These are phyloP conservation scores for Apodemus speciosus DNA, from an alignment of 2,113 vertebrate genomes.

Conservation along the genomic window DNA sequence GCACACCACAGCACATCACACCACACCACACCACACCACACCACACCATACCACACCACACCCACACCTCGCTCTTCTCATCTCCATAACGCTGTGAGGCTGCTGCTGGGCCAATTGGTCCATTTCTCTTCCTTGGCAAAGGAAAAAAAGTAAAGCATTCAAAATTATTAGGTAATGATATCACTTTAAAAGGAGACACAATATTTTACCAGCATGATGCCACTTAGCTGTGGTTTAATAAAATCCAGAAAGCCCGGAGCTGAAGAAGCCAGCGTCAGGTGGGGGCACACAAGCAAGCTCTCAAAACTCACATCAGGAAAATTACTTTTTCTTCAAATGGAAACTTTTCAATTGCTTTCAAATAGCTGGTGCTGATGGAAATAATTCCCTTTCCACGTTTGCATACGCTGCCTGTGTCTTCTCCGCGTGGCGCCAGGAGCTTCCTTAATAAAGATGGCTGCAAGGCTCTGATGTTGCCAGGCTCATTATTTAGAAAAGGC, in stretches of 20 bases:
- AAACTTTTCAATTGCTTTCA: conserved; percentile 79
- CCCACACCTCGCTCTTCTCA: not conserved
- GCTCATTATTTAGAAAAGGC: conserved; percentile 70
- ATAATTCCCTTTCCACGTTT: conserved; percentile 78
- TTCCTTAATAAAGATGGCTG: conserved; percentile 79
- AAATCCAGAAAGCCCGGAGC: conserved; percentile 73
- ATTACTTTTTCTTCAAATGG: conserved; percentile 77
- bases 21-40: not conserved
- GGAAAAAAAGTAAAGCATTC: conserved; percentile 68
- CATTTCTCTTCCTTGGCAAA: conserved; percentile 60
- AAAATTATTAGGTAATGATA: conserved; percentile 81
- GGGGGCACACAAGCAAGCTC: conserved; percentile 69
- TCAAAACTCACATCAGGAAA: conserved; percentile 71
- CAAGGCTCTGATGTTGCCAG: conserved; percentile 61
- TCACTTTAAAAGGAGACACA: conserved; percentile 75
- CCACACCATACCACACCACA: not conserved
- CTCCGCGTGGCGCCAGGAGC: conserved; percentile 66
- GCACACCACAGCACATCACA: not conserved
- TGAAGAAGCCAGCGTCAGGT: conserved; percentile 62
- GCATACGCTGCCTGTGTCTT: conserved; percentile 71
- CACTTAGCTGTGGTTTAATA: conserved; percentile 81
- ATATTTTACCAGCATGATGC: conserved; percentile 76
- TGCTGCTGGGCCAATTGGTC: not conserved
- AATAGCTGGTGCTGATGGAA: conserved; percentile 72
- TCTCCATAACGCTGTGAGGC: too few species aligned